Evolutionary conservation across 2,888 invertebrate genomes (phyloP).

Genomic region (Catotricha subobsoleta): DNA sequence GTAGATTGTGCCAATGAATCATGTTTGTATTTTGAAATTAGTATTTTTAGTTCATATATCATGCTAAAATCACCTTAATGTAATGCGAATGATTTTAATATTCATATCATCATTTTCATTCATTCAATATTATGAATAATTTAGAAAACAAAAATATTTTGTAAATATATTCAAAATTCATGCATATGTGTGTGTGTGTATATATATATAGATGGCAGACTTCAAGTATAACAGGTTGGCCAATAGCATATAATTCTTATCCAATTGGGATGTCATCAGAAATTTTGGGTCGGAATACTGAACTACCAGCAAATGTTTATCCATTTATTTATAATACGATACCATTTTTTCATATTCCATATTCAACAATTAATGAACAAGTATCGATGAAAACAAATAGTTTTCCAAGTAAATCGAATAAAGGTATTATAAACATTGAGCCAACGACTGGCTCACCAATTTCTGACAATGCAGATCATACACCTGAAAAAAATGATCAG

Average conservation of each 20-base stretch:
- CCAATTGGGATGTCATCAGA: conserved; percentile 4
- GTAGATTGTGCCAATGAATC: too few species aligned
- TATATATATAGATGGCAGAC: conserved; percentile 22
- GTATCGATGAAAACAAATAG: too few species aligned
- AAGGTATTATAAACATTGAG: conserved; percentile 11
- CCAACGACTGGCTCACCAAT: conserved; percentile 13
- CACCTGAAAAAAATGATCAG: conserved; percentile 6
- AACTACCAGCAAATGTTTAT: not conserved
- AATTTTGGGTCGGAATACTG: not conserved
- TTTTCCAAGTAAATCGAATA: not conserved
- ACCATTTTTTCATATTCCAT: not conserved
- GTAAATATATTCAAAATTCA: too few species aligned
- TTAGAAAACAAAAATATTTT: too few species aligned
- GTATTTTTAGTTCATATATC: too few species aligned
- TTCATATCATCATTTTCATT: too few species aligned
- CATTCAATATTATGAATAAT: too few species aligned
- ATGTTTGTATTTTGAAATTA: too few species aligned
- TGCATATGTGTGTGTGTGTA: too few species aligned
- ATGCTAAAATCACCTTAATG: too few species aligned
- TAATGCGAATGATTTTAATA: too few species aligned
- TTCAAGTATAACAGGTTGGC: conserved; percentile 22
- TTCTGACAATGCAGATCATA: conserved; percentile 2
- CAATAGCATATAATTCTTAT: too few species aligned
- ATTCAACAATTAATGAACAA: not conserved
- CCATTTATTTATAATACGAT: not conserved